Percentiles rank a stretch among this genome's conserved stretches.
Evolutionary conservation across 1,140 invertebrate species (phyloP).

Genomic region (Philopotamus ludificatus): DNA sequence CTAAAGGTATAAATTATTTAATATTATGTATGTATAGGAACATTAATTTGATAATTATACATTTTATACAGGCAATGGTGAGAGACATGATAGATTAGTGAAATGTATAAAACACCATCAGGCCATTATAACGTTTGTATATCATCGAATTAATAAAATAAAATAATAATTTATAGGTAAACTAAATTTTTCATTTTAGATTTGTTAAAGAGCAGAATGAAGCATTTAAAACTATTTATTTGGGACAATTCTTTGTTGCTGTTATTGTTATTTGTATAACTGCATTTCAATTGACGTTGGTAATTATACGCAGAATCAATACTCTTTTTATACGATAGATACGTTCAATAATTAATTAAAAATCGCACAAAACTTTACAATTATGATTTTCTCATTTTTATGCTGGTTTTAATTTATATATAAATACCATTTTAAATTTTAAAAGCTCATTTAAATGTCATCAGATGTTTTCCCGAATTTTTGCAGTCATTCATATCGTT

Average conservation of each 20-base stretch:
- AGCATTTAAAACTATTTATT: constrained; percentile 31
- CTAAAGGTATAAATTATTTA: too few relatives aligned
- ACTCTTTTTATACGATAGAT: too few relatives aligned
- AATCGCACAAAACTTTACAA: too few relatives aligned
- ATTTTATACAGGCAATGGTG: background rate
- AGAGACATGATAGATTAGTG: constrained; percentile 17
- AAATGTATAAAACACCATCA: constrained; percentile 38
- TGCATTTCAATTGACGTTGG: constrained; percentile 37
- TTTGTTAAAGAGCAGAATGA: constrained; percentile 38
- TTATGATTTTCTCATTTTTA: too few relatives aligned
- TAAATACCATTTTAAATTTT: too few relatives aligned
- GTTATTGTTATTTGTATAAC: constrained; percentile 42
- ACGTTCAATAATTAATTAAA: too few relatives aligned
- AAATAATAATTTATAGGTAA: constrained; percentile 5
- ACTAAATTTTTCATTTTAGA: constrained; percentile 34
- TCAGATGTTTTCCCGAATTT: too few relatives aligned
- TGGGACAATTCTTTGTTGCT: constrained; percentile 39
- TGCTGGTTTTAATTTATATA: too few relatives aligned
- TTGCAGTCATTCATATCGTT: too few relatives aligned
- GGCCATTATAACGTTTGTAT: constrained; percentile 38
- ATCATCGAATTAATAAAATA: background rate
- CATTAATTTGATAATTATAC: too few relatives aligned
- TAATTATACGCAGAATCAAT: too few relatives aligned
- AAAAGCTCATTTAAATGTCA: too few relatives aligned
- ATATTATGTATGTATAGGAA: background rate